Evolutionary conservation across 2,888 invertebrate genomes (phyloP).

Genomic region (Limnephilus marmoratus): DNA sequence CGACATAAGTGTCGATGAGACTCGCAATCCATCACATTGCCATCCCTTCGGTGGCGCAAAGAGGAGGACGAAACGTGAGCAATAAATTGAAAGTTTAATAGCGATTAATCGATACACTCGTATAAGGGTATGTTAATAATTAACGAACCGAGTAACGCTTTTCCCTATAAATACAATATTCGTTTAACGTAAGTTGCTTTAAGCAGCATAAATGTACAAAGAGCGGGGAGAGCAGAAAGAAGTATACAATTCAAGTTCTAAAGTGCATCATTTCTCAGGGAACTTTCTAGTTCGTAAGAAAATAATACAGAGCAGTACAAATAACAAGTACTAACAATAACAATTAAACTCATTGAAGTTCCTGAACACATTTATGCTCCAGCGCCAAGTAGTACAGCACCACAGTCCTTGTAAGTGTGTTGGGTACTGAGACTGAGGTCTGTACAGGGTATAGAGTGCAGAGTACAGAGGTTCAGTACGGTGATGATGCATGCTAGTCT

Average conservation of each 20-base stretch:
- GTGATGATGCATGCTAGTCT: conserved; percentile 58
- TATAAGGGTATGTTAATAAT: background rate
- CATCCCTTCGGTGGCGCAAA: no score
- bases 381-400: background rate
- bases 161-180: background rate
- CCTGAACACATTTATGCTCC: background rate
- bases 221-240: background rate
- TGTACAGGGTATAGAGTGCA: background rate
- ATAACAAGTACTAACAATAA: conserved; percentile 19
- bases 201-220: background rate
- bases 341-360: conserved; percentile 22
- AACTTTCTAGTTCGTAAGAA: background rate
- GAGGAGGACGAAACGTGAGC: no score
- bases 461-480: background rate
- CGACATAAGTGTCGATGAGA: no score
- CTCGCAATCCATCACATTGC: no score
- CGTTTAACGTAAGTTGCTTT: background rate
- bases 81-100: background rate
- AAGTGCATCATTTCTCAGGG: background rate
- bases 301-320: background rate
- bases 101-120: background rate
- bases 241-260: background rate
- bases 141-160: background rate
- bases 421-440: background rate
- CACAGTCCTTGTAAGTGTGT: conserved; percentile 9